Evolutionary conservation across 2,888 invertebrate genomes (phyloP).

Genomic region (Hemaris fuciformis): DNA sequence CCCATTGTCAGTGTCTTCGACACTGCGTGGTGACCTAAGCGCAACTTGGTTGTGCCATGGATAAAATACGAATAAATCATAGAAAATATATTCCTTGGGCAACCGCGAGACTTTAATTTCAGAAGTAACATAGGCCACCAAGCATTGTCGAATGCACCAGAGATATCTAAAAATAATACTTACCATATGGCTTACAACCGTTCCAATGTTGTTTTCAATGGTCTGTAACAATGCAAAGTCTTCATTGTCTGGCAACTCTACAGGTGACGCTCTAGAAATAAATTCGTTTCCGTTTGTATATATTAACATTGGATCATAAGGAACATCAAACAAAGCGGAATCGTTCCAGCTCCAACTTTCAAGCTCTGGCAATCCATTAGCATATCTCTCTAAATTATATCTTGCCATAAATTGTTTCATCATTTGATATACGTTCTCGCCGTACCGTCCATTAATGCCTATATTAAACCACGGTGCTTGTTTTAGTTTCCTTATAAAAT

Average conservation of each 20-base stretch:
- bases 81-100: too few species aligned
- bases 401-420: slow-evolving; percentile 86
- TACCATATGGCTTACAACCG: slow-evolving; percentile 61
- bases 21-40: too few species aligned
- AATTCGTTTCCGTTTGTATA: slow-evolving; percentile 84
- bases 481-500: slow-evolving; percentile 81
- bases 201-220: slow-evolving; percentile 58
- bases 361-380: slow-evolving; percentile 83
- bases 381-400: slow-evolving; percentile 86
- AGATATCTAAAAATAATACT: too few species aligned
- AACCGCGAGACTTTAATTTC: too few species aligned
- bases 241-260: slow-evolving; percentile 57
- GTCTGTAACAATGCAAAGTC: slow-evolving; percentile 49
- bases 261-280: slow-evolving; percentile 74
- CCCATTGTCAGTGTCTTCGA: too few species aligned
- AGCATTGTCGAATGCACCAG: too few species aligned
- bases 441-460: slow-evolving; percentile 74
- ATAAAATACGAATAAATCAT: too few species aligned
- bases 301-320: slow-evolving; percentile 83
- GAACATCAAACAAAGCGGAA: slow-evolving; percentile 57
- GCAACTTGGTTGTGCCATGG: too few species aligned
- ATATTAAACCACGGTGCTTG: slow-evolving; percentile 80
- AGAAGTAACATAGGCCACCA: too few species aligned
- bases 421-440: slow-evolving; percentile 83
- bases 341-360: slow-evolving; percentile 76